Percentiles rank a stretch among this genome's conserved stretches.
These are phyloP conservation scores for Cacatua alba DNA, from an alignment of 2,113 vertebrate species.

Conservation along the genomic window DNA sequence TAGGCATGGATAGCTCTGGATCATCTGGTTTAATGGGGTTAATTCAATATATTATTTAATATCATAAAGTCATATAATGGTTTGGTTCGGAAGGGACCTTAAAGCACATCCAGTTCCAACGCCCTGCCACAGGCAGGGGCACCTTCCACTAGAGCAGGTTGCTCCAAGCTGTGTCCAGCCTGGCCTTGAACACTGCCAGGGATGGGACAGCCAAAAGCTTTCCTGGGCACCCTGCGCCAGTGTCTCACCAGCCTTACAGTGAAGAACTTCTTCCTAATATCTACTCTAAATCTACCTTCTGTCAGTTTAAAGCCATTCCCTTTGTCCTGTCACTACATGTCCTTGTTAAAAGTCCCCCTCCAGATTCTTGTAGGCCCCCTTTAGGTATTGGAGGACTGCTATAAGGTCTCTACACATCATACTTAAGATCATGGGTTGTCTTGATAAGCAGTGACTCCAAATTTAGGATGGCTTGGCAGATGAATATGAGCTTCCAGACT, in stretches of 20 bases:
- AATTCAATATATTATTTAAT: background rate
- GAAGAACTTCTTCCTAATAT: background rate
- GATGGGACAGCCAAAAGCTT: background rate
- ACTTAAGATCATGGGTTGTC: background rate
- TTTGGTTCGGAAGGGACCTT: background rate
- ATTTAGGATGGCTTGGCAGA: background rate
- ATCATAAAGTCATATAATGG: background rate
- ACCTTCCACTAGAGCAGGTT: background rate
- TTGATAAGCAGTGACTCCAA: fast-evolving
- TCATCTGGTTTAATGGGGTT: background rate
- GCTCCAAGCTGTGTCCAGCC: background rate
- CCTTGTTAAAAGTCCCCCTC: background rate
- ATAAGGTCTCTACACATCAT: background rate
- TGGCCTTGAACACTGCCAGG: background rate
- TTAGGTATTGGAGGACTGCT: background rate
- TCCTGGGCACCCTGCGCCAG: background rate
- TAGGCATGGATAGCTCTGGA: background rate
- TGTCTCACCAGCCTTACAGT: background rate
- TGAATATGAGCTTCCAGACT: background rate
- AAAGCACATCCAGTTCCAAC: background rate
- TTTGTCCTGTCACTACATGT: background rate
- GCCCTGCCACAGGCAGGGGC: background rate
- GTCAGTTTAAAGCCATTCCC: background rate
- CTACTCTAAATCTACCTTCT: background rate
- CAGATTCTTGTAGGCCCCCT: background rate